These are phyloP conservation scores for Atractosteus spatula DNA, from an alignment of 2,113 vertebrate genomes.

Conservation along the genomic window DNA sequence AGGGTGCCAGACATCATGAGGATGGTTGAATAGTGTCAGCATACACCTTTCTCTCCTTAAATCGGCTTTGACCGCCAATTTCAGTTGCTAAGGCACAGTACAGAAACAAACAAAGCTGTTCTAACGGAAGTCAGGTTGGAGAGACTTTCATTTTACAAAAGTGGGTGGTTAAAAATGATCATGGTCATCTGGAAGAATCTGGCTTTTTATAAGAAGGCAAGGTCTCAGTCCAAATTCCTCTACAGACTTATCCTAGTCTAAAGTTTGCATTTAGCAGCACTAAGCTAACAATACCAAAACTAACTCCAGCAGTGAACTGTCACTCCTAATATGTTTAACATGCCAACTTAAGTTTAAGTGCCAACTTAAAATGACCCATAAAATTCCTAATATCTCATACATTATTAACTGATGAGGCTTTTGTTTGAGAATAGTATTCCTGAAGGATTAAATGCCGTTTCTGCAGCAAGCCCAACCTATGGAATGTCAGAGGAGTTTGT, in stretches of 20 bases:
- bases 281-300: background rate
- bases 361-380: conserved; percentile 24
- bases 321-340: background rate
- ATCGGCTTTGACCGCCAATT: conserved; percentile 8
- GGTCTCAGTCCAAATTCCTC: conserved; percentile 10
- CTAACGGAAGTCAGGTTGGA: background rate
- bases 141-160: conserved; percentile 12
- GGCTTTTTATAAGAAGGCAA: conserved; percentile 11
- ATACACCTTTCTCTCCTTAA: conserved; percentile 27
- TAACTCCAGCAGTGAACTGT: background rate
- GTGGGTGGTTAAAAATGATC: conserved; percentile 16
- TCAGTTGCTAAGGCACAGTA: conserved; percentile 20
- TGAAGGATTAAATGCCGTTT: background rate
- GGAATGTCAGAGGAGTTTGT: conserved; percentile 2
- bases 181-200: background rate
- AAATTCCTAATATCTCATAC: conserved; percentile 18
- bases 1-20: conserved; percentile 14
- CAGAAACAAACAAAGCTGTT: conserved; percentile 11
- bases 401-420: conserved; percentile 15
- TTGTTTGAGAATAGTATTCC: conserved; percentile 7
- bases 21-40: conserved; percentile 17
- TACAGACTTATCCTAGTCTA: conserved; percentile 19
- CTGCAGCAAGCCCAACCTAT: background rate
- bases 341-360: background rate
- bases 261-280: conserved; percentile 10